phyloP scores from a whole-genome alignment of 2,888 invertebrate genomes.

The Tubiluchus corallicola region DNA sequence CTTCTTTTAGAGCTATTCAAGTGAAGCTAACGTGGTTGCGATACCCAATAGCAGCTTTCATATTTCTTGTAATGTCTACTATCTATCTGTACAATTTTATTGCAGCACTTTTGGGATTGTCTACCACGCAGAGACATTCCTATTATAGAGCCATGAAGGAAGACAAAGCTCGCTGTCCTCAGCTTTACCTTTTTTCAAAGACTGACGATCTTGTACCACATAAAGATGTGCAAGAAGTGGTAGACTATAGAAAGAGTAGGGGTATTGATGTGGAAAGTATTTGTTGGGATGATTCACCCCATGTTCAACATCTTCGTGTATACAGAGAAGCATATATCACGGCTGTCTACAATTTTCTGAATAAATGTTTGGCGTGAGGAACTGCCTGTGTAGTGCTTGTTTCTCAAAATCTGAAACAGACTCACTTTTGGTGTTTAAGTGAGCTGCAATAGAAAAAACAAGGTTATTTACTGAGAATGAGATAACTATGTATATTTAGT shows the following conservation, averaged over 20 bases:
- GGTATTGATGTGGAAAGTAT: conserved; percentile 42
- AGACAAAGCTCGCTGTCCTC: conserved; percentile 43
- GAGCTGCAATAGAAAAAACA: too few species aligned
- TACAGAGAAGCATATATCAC: conserved; percentile 32
- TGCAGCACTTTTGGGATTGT: conserved; percentile 7
- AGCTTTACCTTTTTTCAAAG: conserved; percentile 52
- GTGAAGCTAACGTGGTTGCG: conserved; percentile 9
- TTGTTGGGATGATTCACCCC: conserved; percentile 49
- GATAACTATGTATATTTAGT: too few species aligned
- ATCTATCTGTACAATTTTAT: background rate
- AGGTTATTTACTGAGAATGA: too few species aligned
- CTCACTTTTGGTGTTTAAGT: too few species aligned
- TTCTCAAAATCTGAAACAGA: too few species aligned
- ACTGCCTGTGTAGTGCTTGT: too few species aligned
- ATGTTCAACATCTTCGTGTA: conserved; percentile 47
- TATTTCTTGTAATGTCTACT: background rate
- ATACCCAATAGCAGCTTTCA: background rate
- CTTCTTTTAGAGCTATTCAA: conserved; percentile 12
- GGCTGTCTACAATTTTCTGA: conserved; percentile 1
- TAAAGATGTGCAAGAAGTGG: conserved; percentile 47
- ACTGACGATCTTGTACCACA: conserved; percentile 45
- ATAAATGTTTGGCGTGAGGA: too few species aligned
- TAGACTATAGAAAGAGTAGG: conserved; percentile 36
- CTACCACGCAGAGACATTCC: background rate
- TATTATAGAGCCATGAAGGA: conserved; percentile 26